Conservation (phyloP, 2,797 vertebrate species). For the Spea hammondii region DNA sequence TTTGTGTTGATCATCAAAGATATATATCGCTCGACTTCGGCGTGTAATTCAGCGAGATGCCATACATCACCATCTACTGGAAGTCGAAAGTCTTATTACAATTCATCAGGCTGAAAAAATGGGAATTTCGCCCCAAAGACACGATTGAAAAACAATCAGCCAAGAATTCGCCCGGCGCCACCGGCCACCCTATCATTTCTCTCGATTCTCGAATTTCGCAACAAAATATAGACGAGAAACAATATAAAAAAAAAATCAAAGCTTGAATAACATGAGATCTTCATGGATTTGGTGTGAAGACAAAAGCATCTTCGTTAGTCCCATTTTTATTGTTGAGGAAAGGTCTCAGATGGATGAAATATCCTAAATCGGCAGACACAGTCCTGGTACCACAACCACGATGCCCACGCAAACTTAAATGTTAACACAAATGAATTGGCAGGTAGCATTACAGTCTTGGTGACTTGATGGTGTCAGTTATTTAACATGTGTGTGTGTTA, state of each 20-base stretch:
- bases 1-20: background rate
- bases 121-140: background rate
- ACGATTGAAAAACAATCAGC: conserved; percentile 9
- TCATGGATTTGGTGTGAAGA: no score
- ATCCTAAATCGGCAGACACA: no score
- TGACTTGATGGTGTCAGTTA: no score
- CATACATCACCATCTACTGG: conserved; percentile 1
- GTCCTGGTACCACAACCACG: no score
- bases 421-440: background rate
- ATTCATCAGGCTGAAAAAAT: conserved; percentile 1
- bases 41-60: background rate
- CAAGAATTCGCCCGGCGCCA: background rate
- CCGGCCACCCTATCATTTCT: background rate
- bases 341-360: no score
- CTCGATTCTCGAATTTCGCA: background rate
- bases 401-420: no score
- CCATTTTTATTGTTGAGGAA: no score
- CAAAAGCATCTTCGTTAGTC: no score
- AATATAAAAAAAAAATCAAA: background rate
- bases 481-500: no score
- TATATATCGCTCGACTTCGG: background rate
- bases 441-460: no score
- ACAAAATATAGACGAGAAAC: conserved; percentile 1
- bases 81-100: conserved; percentile 9
- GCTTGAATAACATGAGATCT: no score